Base-by-base conservation (phyloP, 2,113 vertebrate genomes). In the Brienomyrus longianalis region DNA sequence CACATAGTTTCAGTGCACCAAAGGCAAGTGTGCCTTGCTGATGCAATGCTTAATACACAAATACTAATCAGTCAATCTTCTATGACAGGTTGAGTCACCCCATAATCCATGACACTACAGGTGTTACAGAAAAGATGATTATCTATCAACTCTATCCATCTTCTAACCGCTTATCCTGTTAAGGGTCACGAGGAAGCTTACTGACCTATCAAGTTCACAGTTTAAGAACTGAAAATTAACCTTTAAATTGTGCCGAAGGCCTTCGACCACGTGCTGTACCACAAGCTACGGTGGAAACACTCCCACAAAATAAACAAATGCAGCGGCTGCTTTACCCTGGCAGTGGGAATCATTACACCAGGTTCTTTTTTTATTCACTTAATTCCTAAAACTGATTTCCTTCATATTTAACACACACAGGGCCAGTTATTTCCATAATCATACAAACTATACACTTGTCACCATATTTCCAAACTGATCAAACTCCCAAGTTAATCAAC, bases 261-360 rank as follows among this genome's bases (percentile, higher is more conserved):
- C 80, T 56, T 83, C 9, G 43, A 39, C 21, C 43, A 39, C 27
- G 80, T 47, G 43, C 80, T 23, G 5, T 9, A 45, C 15, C n/a
- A 23, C 9, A 83, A 43, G 39, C 39, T 39, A 83, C 19, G 5
- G 17, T 83, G 77, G 2, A 83, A 90, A 84, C 59, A 91, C 48
- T 35, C 80, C 91, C 90, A 70, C n/a, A 89, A 91, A 92, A 83
- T 92, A 91, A 93, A 94, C 85, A 90, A 39, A 93, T 89, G 4
- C 59, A 85, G n/a, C 17, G 86, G 66, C 48, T 52, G 91, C 31
- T 48, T 90, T 10, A 66, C 3, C 27, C 47, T 27, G 86, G 89
- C 47, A 84, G 31, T 66, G 80, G 39, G 70, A 90, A 50, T 89
- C 89, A 51, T 19, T 89, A 27, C 56, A 62, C 43, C 9, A 19